phyloP scores from a whole-genome alignment of 92 coral and sea anemone genomes.

The Umimayanthus chanpuru region DNA sequence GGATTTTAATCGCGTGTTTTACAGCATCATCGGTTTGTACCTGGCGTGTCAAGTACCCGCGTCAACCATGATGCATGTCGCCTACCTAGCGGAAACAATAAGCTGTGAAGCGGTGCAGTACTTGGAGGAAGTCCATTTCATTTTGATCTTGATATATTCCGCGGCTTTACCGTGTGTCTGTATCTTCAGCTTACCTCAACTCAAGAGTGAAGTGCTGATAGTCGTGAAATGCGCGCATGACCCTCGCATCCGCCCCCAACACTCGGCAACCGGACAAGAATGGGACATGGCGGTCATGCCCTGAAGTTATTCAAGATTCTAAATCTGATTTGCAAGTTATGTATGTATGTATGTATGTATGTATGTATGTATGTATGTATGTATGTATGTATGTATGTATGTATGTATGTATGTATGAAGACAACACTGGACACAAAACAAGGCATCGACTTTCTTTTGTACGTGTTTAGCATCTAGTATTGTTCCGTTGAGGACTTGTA shows the following conservation, averaged over 20 bases:
- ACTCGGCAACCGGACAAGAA: background rate
- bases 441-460: no score
- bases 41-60: constrained; percentile 13
- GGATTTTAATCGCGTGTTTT: constrained; percentile 2
- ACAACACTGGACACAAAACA: no score
- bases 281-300: constrained; percentile 16
- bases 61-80: constrained; percentile 16
- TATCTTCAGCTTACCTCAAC: constrained; percentile 10
- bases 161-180: constrained; percentile 16
- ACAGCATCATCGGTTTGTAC: constrained; percentile 18
- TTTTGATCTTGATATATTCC: constrained; percentile 8
- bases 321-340: no score
- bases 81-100: constrained; percentile 4
- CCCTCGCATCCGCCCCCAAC: constrained; percentile 29
- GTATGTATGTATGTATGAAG: no score
- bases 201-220: background rate
- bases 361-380: no score
- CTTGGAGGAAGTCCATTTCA: constrained; percentile 24
- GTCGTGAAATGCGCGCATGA: background rate
- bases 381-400: no score
- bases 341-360: no score
- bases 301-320: background rate
- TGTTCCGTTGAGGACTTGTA: no score
- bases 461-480: no score
- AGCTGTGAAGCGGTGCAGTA: constrained; percentile 4